Evolutionary conservation across 2,113 vertebrate genomes (phyloP).

Genomic region (Microtus richardsoni): DNA sequence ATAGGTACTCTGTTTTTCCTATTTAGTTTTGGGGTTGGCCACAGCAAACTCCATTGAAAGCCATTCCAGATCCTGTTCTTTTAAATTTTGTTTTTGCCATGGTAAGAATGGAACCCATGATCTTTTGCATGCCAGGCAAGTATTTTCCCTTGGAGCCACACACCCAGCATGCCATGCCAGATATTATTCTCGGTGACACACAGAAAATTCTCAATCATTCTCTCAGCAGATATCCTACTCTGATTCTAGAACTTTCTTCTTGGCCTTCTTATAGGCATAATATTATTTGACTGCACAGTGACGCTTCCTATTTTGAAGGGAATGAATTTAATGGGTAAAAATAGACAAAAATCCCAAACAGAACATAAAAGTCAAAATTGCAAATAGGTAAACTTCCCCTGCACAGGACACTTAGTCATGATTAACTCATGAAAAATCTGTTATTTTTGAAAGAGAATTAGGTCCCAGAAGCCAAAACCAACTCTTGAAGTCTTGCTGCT

Average conservation of each 20-base stretch:
- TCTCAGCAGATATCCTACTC: background rate
- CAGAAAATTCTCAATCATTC: background rate
- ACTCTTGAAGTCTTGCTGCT: slow-evolving; percentile 23
- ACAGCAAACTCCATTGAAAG: background rate
- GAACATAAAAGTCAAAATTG: slow-evolving; percentile 1
- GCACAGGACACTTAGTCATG: background rate
- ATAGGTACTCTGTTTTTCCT: background rate
- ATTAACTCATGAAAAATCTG: slow-evolving; percentile 46
- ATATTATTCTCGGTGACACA: background rate
- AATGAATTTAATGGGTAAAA: slow-evolving; percentile 8
- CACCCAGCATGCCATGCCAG: background rate
- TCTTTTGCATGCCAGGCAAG: background rate
- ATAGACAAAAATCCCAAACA: slow-evolving; percentile 19
- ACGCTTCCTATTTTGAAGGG: slow-evolving; percentile 38
- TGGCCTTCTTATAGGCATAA: background rate
- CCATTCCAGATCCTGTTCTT: background rate
- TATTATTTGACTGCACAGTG: slow-evolving; percentile 43
- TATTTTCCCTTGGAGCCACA: background rate
- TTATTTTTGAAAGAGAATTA: slow-evolving; percentile 61
- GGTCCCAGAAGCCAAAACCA: slow-evolving; percentile 37
- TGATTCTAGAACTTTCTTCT: slow-evolving; percentile 14
- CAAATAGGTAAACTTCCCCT: background rate
- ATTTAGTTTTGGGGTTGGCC: background rate
- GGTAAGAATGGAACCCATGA: background rate
- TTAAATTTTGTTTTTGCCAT: background rate